Percentiles rank a stretch among this genome's conserved stretches.
These are phyloP conservation scores for Phenacoccus solenopsis DNA, from an alignment of 1,140 invertebrate genomes.

Conservation along the genomic window DNA sequence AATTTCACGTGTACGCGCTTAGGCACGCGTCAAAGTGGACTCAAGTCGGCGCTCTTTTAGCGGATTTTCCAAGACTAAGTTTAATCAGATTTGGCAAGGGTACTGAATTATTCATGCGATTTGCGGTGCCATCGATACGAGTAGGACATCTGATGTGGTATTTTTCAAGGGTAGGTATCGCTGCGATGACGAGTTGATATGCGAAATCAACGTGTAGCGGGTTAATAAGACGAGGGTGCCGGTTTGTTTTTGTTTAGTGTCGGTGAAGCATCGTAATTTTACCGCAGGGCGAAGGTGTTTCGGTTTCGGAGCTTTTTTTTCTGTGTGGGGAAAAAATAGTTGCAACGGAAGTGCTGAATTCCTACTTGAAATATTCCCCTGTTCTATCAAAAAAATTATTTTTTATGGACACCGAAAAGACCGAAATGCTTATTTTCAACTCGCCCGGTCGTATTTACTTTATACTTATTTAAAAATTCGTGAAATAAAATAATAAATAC, in stretches of 20 bases:
- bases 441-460: neutral
- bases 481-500: neutral
- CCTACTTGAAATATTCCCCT: no score
- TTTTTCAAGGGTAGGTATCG: no score
- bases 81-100: neutral
- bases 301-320: neutral
- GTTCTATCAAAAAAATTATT: no score
- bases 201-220: no score
- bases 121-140: neutral
- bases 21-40: neutral
- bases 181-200: no score
- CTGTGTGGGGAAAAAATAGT: neutral
- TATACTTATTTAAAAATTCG: neutral
- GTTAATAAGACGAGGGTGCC: no score
- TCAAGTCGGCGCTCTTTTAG: neutral
- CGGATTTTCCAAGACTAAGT: neutral
- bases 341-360: no score
- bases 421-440: neutral
- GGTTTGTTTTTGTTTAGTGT: no score
- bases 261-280: no score
- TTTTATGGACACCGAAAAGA: no score
- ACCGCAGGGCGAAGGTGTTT: neutral
- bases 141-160: neutral
- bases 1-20: neutral
- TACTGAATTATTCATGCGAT: neutral